These are phyloP conservation scores for Speoplatyrhinus poulsoni DNA, from an alignment of 2,113 vertebrate genomes.

Conservation along the genomic window DNA sequence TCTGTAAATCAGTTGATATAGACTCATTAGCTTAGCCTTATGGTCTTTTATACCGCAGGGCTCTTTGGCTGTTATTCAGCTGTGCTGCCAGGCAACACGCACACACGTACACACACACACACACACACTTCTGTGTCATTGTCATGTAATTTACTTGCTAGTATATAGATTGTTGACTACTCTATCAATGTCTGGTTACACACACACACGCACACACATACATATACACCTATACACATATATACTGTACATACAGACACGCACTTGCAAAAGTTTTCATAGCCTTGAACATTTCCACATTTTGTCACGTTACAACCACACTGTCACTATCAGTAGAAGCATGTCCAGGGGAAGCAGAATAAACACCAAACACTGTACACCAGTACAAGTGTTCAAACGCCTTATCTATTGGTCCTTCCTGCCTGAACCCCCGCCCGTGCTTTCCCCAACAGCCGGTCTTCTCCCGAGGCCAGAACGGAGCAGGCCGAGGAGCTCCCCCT, in stretches of 20 bases:
- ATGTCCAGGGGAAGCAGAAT: no score
- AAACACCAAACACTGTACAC: no score
- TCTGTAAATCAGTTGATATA: constrained; percentile 17
- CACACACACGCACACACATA: background rate
- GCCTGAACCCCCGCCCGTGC: background rate
- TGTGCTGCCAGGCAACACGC: background rate
- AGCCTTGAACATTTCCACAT: no score
- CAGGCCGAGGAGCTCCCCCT: constrained; percentile 48
- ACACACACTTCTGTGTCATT: background rate
- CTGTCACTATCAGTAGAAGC: no score
- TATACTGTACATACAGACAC: background rate
- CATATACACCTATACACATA: background rate
- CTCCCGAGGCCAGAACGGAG: constrained; percentile 10
- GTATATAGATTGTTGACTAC: no score
- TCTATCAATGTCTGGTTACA: background rate
- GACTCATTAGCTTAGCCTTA: constrained; percentile 6
- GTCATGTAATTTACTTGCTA: no score
- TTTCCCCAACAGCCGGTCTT: constrained; percentile 59
- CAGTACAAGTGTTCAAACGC: no score
- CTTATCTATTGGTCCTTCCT: background rate
- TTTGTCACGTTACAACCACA: no score
- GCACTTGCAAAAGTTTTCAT: no score
- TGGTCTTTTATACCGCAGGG: background rate
- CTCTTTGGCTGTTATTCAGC: constrained; percentile 1
- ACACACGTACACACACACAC: background rate